Percentiles rank a stretch among this genome's conserved stretches.
Conservation (phyloP, 2,888 invertebrate species). For the Hemistola chrysoprasaria region DNA sequence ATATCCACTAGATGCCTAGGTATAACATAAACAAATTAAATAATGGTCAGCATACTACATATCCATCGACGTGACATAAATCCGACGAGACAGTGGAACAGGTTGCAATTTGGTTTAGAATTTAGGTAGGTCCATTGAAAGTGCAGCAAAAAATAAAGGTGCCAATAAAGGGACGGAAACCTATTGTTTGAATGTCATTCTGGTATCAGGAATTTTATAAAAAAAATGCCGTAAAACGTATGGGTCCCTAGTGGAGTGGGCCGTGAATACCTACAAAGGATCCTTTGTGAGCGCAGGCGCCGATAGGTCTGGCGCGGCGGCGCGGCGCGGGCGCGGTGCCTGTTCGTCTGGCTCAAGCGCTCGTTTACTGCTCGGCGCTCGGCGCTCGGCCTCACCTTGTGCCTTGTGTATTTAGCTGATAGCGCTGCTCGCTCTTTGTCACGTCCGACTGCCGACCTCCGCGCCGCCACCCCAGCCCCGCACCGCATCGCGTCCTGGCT, state of each 20-base stretch:
- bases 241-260: slow-evolving; percentile 66
- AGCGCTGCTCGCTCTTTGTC: slow-evolving; percentile 27
- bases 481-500: slow-evolving; percentile 17
- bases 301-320: slow-evolving; percentile 70
- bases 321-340: slow-evolving; percentile 45
- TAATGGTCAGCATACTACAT: slow-evolving; percentile 42
- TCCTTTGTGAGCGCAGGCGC: slow-evolving; percentile 78
- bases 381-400: slow-evolving; percentile 22
- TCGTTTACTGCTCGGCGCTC: slow-evolving; percentile 18
- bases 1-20: too few species aligned
- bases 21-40: slow-evolving; percentile 23
- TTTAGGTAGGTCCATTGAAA: slow-evolving; percentile 70
- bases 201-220: slow-evolving; percentile 70
- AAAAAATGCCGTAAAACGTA: slow-evolving; percentile 62
- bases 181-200: slow-evolving; percentile 78
- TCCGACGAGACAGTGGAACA: slow-evolving; percentile 54
- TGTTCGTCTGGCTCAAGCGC: slow-evolving; percentile 46
- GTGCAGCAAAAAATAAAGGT: slow-evolving; percentile 77
- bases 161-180: slow-evolving; percentile 82
- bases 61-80: slow-evolving; percentile 37
- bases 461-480: slow-evolving; percentile 10
- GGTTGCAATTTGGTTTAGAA: slow-evolving; percentile 72
- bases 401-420: slow-evolving; percentile 19
- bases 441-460: slow-evolving; percentile 28
- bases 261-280: slow-evolving; percentile 71